phyloP scores from a whole-genome alignment of 2,113 vertebrate species.

The Cyprinodon brontotheroides region DNA sequence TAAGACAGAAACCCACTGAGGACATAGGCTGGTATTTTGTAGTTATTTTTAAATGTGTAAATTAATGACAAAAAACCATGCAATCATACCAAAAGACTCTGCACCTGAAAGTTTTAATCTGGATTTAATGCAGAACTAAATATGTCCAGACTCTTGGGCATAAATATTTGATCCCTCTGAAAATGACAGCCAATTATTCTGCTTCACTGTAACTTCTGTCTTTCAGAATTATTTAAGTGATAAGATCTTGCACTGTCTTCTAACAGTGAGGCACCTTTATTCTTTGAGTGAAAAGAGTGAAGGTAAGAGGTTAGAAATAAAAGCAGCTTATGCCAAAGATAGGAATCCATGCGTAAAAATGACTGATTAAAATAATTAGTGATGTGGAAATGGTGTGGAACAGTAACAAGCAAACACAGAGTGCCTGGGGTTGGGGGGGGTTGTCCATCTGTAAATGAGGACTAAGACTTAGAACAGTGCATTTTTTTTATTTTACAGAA shows the following conservation, averaged over 20 bases:
- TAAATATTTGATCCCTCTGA: conserved; percentile 35
- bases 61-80: conserved; percentile 32
- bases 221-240: conserved; percentile 35
- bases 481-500: conserved; percentile 58
- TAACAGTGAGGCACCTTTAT: conserved; percentile 12
- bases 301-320: conserved; percentile 13
- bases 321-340: conserved; percentile 24
- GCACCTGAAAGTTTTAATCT: conserved; percentile 32
- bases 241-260: conserved; percentile 1
- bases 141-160: conserved; percentile 21
- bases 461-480: conserved; percentile 57
- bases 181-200: conserved; percentile 24
- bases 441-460: conserved; percentile 64
- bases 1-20: conserved; percentile 44
- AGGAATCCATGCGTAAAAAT: conserved; percentile 68
- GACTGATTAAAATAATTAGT: conserved; percentile 73
- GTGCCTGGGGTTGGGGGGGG: conserved; percentile 37
- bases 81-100: conserved; percentile 49
- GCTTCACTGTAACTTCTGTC: conserved; percentile 20
- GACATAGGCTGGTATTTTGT: conserved; percentile 55
- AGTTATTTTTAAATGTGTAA: conserved; percentile 58
- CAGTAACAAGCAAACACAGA: conserved; percentile 70
- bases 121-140: conserved; percentile 47
- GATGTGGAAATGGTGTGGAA: conserved; percentile 74
- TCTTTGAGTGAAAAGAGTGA: neutral